Conservation (phyloP, 2,888 invertebrate genomes). For the Marasmarcha lunaedactyla region DNA sequence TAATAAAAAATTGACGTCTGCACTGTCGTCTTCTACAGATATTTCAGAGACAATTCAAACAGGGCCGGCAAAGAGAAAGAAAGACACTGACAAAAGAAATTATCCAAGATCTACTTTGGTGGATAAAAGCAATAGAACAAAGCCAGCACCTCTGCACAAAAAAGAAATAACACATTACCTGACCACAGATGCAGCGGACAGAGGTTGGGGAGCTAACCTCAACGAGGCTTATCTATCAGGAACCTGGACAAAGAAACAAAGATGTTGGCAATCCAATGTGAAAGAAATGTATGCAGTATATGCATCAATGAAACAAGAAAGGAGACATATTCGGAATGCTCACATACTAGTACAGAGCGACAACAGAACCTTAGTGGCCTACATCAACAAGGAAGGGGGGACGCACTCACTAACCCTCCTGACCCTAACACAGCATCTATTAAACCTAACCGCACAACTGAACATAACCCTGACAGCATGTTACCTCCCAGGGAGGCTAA, state of each 20-base stretch:
- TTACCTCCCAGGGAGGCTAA: slow-evolving; percentile 20
- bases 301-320: too few species aligned
- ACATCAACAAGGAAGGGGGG: too few species aligned
- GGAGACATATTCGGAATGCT: not conserved
- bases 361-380: too few species aligned
- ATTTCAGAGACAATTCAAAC: not conserved
- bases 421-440: not conserved
- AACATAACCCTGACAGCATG: not conserved
- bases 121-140: not conserved
- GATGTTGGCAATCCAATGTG: not conserved
- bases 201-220: not conserved
- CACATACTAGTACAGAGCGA: too few species aligned
- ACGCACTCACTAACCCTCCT: not conserved
- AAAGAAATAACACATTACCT: too few species aligned
- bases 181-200: too few species aligned
- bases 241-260: not conserved
- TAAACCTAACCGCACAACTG: slow-evolving; percentile 1
- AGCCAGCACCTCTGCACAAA: not conserved
- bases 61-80: not conserved
- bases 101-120: not conserved
- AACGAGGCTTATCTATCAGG: not conserved
- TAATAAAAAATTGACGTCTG: not conserved
- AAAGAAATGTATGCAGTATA: not conserved
- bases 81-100: not conserved
- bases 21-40: slow-evolving; percentile 4